Conservation (phyloP, 1,140 invertebrate genomes). For the Drosophila sproati region DNA sequence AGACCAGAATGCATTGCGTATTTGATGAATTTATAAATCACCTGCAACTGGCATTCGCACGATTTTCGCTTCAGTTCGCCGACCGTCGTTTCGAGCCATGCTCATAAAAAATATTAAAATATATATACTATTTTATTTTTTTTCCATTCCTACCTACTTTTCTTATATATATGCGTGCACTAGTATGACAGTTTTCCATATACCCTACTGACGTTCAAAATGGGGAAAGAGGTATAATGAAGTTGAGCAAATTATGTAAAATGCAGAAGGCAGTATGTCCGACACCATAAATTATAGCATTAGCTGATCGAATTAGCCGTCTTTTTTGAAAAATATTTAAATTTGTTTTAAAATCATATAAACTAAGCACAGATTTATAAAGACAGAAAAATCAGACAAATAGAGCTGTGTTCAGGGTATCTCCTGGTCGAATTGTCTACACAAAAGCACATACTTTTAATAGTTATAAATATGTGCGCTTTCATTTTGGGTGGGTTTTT, state of each 20-base stretch:
- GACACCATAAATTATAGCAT: no score
- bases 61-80: conserved; percentile 36
- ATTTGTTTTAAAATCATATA: no score
- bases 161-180: neutral
- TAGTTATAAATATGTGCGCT: conserved; percentile 38
- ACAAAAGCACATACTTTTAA: neutral
- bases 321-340: no score
- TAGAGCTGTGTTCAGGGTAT: no score
- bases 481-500: conserved; percentile 39
- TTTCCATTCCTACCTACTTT: conserved; percentile 6
- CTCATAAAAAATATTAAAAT: conserved; percentile 75
- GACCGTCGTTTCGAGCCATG: conserved; percentile 22
- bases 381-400: no score
- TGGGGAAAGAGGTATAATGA: no score
- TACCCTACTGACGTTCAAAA: no score
- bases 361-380: no score
- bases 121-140: conserved; percentile 1
- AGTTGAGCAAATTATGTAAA: no score
- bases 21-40: conserved; percentile 74
- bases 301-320: no score
- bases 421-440: no score
- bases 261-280: no score
- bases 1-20: conserved; percentile 33
- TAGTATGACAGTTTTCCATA: conserved; percentile 33
- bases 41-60: conserved; percentile 57